Evolutionary conservation across 2,888 invertebrate genomes (phyloP).

Genomic region (Plusia festucae): DNA sequence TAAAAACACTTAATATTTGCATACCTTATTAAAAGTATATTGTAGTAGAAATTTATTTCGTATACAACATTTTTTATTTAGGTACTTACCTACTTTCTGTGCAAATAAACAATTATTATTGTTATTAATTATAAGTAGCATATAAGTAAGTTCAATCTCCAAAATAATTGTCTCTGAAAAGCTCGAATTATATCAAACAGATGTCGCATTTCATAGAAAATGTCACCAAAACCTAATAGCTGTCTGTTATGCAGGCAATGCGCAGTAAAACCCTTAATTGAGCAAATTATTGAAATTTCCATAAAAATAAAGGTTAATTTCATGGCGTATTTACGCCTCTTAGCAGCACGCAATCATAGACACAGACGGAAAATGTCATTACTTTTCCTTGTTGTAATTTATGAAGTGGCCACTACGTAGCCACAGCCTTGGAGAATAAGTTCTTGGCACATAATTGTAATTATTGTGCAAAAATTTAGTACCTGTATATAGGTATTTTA

Average conservation of each 20-base stretch:
- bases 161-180: neutral
- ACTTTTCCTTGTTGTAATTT: slow-evolving; percentile 27
- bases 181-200: slow-evolving; percentile 37
- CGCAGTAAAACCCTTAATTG: slow-evolving; percentile 30
- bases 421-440: neutral
- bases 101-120: too few species aligned
- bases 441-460: neutral
- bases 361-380: slow-evolving; percentile 26
- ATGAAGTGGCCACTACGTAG: neutral
- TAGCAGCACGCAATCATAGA: slow-evolving; percentile 48
- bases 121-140: too few species aligned
- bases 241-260: slow-evolving; percentile 30
- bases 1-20: too few species aligned
- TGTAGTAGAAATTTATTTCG: too few species aligned
- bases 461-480: neutral
- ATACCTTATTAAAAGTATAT: too few species aligned
- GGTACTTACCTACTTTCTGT: too few species aligned
- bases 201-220: slow-evolving; percentile 44
- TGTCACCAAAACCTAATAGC: slow-evolving; percentile 5
- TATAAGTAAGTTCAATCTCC: too few species aligned
- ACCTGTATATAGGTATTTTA: neutral
- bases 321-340: slow-evolving; percentile 45
- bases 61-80: too few species aligned
- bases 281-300: slow-evolving; percentile 42
- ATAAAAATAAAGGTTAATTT: slow-evolving; percentile 53